Base-by-base conservation (phyloP, 2,797 vertebrate species). In the Xyrichtys novacula region DNA sequence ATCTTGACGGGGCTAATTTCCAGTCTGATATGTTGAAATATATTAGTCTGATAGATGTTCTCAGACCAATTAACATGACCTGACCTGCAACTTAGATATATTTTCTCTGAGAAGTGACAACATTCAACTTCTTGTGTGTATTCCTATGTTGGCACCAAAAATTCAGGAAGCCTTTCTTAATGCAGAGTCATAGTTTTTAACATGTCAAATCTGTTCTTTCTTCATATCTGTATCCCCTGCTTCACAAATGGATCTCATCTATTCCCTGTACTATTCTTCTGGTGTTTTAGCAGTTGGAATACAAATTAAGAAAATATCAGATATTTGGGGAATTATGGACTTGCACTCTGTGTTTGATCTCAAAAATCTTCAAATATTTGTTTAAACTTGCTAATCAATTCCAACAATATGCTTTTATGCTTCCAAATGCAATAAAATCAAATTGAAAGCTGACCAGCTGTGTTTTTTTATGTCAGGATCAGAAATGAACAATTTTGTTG, bases 341-440 rank as follows among this genome's bases (percentile, higher is more conserved):
- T 16, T 14, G 34, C 34, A 74, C 44, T 5, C 26, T 59, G 12
- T 26, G 28, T 36, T 42, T 60, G 1, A 20, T 34, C 19, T 6
- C 38, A 39, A 25, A 1, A 25, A 62, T 38, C 3, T 50, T 20
- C 0, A 1, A 11, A 3, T 49, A 12, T 31, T 26, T 32, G 25
- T 12, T 6, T n/a, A n/a, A n/a, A 38, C 14, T 17, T 9, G 23
- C 20, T 19, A 34, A 7, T 43, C 3, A 8, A 19, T 47, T 46
- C 5, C 2, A 38, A 25, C 4, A 36, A n/a, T 36, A 15, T 8
- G 14, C 6, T 14, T 23, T 14, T 44, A 12, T 44, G 9, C 22
- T 28, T 15, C 47, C 3, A 55, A 46, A 56, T 67, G 54, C 50
- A 84, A 74, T 74, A 76, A 74, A 84, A 42, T 28, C n/a, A 20